Evolutionary conservation across 2,113 vertebrate genomes (phyloP).

Genomic region (Peromyscus polionotus): DNA sequence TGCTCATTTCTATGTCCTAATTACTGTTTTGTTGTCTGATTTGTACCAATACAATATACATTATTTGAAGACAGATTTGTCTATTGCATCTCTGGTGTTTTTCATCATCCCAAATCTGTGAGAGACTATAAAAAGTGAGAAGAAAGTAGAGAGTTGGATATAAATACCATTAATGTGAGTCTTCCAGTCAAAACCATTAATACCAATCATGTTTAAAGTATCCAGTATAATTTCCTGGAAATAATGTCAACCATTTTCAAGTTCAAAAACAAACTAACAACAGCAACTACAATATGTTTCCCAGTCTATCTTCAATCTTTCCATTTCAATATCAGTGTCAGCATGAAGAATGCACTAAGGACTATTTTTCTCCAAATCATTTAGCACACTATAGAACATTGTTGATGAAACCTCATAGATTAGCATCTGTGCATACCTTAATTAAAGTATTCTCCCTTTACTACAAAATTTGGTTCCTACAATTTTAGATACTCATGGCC

Average conservation of each 20-base stretch:
- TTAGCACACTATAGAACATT: background rate
- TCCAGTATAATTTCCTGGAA: background rate
- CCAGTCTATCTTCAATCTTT: rapidly evolving
- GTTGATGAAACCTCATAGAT: background rate
- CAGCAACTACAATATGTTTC: background rate
- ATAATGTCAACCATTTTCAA: background rate
- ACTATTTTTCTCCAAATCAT: background rate
- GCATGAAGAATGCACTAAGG: background rate
- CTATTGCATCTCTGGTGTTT: background rate
- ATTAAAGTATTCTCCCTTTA: background rate
- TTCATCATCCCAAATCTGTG: background rate
- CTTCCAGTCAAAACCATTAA: background rate
- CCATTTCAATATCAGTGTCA: background rate
- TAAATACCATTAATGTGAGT: background rate
- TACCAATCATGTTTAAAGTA: background rate
- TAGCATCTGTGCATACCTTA: background rate
- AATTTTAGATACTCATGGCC: background rate
- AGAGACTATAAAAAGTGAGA: background rate
- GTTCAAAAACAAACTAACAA: background rate
- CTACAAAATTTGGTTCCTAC: background rate
- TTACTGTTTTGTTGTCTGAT: background rate
- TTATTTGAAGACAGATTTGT: background rate
- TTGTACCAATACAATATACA: background rate
- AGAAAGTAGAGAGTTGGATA: background rate
- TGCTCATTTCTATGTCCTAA: background rate